phyloP scores from a whole-genome alignment of 1,140 invertebrate genomes.

The Gryllus bimaculatus region DNA sequence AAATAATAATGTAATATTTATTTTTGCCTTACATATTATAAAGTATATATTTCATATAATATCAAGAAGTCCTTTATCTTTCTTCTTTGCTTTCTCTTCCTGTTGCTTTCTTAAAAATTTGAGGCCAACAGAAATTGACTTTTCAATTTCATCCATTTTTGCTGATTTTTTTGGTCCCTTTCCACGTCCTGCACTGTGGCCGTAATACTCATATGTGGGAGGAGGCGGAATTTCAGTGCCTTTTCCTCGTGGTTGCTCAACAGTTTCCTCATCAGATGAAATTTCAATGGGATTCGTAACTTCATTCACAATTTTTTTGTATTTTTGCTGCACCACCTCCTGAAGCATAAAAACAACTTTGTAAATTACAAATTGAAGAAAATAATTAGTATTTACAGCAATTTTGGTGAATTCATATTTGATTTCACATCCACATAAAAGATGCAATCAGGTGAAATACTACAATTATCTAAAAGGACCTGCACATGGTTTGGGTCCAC shows the following conservation, averaged over 20 bases:
- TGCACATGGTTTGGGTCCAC: no score
- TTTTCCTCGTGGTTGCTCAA: constrained; percentile 22
- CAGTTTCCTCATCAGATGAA: not conserved
- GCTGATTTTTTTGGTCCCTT: not conserved
- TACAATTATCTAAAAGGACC: no score
- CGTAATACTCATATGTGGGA: constrained; percentile 50
- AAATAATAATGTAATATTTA: no score
- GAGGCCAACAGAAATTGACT: constrained; percentile 56
- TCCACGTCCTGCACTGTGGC: constrained; percentile 31
- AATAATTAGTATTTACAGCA: no score
- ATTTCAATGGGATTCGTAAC: not conserved
- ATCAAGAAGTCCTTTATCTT: constrained; percentile 16
- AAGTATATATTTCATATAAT: no score
- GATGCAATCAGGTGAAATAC: no score
- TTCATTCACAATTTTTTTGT: not conserved
- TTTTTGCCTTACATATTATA: no score
- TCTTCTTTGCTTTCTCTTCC: constrained; percentile 36
- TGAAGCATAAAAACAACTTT: no score
- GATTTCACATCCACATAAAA: no score
- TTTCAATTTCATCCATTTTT: constrained; percentile 32
- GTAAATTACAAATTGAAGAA: no score
- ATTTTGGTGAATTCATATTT: no score
- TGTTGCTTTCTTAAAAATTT: constrained; percentile 52
- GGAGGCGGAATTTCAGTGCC: constrained; percentile 52
- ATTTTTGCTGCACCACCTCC: no score